A percentile compares a stretch with the other conserved stretches of the same genome.
Conservation (phyloP, 2,113 vertebrate species). For the Nansenia antarctica region DNA sequence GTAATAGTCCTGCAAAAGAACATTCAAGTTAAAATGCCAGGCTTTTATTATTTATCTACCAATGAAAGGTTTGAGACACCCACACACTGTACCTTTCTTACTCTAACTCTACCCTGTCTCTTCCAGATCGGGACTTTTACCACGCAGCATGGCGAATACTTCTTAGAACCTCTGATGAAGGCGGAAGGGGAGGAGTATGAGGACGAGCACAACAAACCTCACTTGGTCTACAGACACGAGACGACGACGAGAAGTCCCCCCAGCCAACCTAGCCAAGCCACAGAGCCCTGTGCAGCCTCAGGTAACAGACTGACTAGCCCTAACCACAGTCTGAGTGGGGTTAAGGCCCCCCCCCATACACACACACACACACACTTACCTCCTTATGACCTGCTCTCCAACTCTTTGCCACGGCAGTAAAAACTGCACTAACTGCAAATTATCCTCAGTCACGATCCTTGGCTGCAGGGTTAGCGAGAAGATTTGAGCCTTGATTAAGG, state of each 20-base stretch:
- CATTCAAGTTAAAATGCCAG: too few relatives aligned
- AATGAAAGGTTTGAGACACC: too few relatives aligned
- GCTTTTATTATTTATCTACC: too few relatives aligned
- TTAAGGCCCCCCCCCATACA: background rate
- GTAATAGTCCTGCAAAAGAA: background rate
- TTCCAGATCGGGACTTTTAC: constrained; percentile 78
- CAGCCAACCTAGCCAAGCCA: constrained; percentile 46
- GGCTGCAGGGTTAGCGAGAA: constrained; percentile 38
- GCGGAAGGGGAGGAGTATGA: constrained; percentile 78
- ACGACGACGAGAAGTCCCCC: constrained; percentile 58
- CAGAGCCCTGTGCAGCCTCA: constrained; percentile 81
- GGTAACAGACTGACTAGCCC: constrained; percentile 75
- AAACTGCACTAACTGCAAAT: constrained; percentile 37
- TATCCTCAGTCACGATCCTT: constrained; percentile 46
- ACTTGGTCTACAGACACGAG: constrained; percentile 89
- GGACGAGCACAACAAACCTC: constrained; percentile 91
- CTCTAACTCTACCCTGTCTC: constrained; percentile 19
- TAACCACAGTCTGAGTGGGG: constrained; percentile 58
- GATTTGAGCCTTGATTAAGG: constrained; percentile 51
- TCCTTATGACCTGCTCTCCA: constrained; percentile 39
- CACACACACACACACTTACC: constrained; percentile 25
- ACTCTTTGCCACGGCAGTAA: constrained; percentile 31
- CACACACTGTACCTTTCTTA: background rate
- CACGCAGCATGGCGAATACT: constrained; percentile 88
- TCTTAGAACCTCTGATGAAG: constrained; percentile 90